A percentile compares a stretch with the other conserved stretches of the same genome.
These are phyloP conservation scores for Dipodomys merriami DNA, from an alignment of 2,113 vertebrate genomes.

Conservation along the genomic window DNA sequence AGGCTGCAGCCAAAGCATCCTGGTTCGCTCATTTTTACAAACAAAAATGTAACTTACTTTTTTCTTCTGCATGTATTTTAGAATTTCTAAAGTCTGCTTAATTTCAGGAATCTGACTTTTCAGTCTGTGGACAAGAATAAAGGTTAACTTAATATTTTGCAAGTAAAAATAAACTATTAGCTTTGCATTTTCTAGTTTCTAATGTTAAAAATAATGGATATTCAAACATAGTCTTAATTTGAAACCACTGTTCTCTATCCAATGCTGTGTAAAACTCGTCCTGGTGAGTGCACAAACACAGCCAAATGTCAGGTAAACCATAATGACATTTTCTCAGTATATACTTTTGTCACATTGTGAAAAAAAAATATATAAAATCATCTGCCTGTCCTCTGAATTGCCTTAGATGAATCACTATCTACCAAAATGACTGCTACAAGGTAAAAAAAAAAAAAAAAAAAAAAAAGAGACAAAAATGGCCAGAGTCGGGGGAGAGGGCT, in stretches of 20 bases:
- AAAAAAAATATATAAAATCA: not conserved
- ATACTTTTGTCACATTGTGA: not conserved
- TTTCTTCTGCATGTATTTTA: slow-evolving; percentile 99
- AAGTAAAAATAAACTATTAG: slow-evolving; percentile 39
- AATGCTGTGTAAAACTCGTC: not conserved
- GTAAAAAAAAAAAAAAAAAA: not conserved
- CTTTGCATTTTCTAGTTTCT: not conserved
- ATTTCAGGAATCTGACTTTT: slow-evolving; percentile 99
- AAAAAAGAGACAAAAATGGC: no score
- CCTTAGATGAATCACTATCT: not conserved
- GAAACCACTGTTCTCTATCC: not conserved
- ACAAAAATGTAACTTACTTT: slow-evolving; percentile 89
- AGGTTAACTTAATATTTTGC: slow-evolving; percentile 78
- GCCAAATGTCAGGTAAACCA: not conserved
- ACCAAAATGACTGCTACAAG: not conserved
- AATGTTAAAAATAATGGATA: not conserved
- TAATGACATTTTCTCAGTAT: not conserved
- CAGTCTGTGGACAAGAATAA: slow-evolving; percentile 89
- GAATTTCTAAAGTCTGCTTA: slow-evolving; percentile 98
- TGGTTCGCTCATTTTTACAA: slow-evolving; percentile 52
- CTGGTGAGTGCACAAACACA: not conserved
- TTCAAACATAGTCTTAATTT: slow-evolving; percentile 24
- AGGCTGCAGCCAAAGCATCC: not conserved
- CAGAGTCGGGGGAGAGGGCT: no score
- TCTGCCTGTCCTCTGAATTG: not conserved